Percentiles rank a stretch among this genome's conserved stretches.
Evolutionary conservation across 2,888 invertebrate species (phyloP).

Genomic region (Pseudococcus jackbeardsleyi): DNA sequence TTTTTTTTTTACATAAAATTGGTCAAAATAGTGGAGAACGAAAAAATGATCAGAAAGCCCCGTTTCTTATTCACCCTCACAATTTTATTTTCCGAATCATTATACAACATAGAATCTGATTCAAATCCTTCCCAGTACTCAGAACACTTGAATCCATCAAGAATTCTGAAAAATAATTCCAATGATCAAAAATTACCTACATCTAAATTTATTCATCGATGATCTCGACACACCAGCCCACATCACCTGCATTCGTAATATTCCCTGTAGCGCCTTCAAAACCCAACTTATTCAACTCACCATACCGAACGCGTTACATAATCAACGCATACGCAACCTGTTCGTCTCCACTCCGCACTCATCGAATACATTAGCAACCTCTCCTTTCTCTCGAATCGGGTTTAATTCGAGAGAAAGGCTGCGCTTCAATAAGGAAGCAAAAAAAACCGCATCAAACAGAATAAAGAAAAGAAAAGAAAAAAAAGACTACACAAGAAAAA

Average conservation of each 20-base stretch:
- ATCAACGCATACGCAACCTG: background rate
- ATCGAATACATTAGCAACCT: too few species aligned
- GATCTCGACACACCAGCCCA: background rate
- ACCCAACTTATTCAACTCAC: background rate
- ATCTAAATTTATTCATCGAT: background rate
- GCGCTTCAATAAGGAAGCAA: background rate
- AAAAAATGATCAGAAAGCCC: too few species aligned
- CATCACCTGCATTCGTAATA: background rate
- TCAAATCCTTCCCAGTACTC: too few species aligned
- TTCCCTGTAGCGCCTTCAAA: background rate
- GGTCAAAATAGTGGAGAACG: too few species aligned
- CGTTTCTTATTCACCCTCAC: too few species aligned
- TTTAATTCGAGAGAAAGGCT: background rate
- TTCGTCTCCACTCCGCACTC: background rate
- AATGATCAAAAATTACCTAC: too few species aligned
- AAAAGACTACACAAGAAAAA: background rate
- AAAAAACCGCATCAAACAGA: background rate
- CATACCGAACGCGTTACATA: background rate
- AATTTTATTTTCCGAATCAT: too few species aligned
- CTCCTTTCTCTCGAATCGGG: too few species aligned
- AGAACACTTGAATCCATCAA: too few species aligned
- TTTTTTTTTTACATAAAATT: too few species aligned
- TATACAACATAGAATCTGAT: too few species aligned
- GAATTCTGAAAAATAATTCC: too few species aligned
- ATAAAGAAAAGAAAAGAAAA: constrained; percentile 2